Conservation (phyloP, 2,797 vertebrate species). For the Hippopotamyrus pictus region DNA sequence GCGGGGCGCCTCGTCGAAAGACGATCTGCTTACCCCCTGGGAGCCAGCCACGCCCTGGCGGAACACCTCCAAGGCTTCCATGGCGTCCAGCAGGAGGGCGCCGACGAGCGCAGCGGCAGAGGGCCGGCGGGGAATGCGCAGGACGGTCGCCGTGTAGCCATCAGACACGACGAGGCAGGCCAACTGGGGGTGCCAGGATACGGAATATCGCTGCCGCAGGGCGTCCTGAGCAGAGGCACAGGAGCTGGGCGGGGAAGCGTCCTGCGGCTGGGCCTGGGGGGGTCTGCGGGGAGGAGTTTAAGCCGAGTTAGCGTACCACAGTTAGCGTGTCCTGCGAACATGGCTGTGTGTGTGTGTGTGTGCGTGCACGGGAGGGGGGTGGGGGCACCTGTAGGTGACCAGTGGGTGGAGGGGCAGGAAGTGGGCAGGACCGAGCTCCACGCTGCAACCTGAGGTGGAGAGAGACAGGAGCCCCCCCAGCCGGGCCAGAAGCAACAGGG, state of each 20-base stretch:
- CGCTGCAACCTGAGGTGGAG: constrained; percentile 76
- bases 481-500: constrained; percentile 76
- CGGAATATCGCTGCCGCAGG: constrained; percentile 82
- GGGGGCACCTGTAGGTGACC: constrained; percentile 78
- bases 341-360: background rate
- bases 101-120: constrained; percentile 66
- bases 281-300: constrained; percentile 52
- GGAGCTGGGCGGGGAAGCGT: constrained; percentile 70
- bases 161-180: constrained; percentile 86
- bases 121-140: constrained; percentile 59
- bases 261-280: constrained; percentile 51
- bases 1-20: background rate
- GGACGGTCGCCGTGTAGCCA: constrained; percentile 85
- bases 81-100: constrained; percentile 68
- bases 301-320: background rate
- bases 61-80: constrained; percentile 67
- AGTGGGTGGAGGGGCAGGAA: constrained; percentile 93
- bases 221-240: constrained; percentile 71
- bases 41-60: constrained; percentile 48
- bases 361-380: background rate
- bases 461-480: constrained; percentile 79
- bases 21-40: constrained; percentile 55
- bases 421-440: constrained; percentile 89
- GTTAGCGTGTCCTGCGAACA: too few relatives aligned
- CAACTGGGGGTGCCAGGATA: constrained; percentile 78